These are phyloP conservation scores for Meliscaeva auricollis DNA, from an alignment of 2,888 invertebrate genomes.

Conservation along the genomic window DNA sequence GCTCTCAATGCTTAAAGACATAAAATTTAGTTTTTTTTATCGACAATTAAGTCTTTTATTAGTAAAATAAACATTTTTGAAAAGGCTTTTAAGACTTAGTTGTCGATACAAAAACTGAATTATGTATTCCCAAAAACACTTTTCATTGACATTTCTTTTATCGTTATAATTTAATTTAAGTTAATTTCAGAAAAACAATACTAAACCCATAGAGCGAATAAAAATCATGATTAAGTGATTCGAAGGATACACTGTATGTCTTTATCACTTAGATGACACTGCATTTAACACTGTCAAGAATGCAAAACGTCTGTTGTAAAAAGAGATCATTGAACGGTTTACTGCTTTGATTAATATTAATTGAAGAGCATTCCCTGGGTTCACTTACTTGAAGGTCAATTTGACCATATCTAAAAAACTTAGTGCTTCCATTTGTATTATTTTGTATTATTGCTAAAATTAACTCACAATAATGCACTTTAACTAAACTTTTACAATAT, in stretches of 20 bases:
- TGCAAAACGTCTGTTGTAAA: background rate
- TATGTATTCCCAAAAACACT: no score
- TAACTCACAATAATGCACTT: background rate
- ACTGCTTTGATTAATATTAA: background rate
- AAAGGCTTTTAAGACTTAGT: no score
- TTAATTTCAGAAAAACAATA: background rate
- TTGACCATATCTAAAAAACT: slow-evolving; percentile 56
- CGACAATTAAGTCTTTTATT: no score
- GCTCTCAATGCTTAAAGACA: background rate
- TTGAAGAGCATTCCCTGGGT: background rate
- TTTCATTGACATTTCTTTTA: no score
- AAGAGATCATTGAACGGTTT: background rate
- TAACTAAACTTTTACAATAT: background rate
- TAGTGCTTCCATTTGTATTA: slow-evolving; percentile 35
- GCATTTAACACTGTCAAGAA: background rate
- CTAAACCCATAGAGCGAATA: background rate
- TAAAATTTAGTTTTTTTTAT: no score
- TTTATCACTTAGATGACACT: background rate
- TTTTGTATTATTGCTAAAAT: background rate
- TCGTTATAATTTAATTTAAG: no score
- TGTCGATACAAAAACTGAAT: no score
- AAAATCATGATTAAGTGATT: background rate
- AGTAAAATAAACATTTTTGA: no score
- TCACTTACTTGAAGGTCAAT: slow-evolving; percentile 63
- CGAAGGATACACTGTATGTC: background rate